A percentile compares a stretch with the other conserved stretches of the same genome.
phyloP scores from a whole-genome alignment of 2,797 vertebrate species.

The Chiloscyllium punctatum region DNA sequence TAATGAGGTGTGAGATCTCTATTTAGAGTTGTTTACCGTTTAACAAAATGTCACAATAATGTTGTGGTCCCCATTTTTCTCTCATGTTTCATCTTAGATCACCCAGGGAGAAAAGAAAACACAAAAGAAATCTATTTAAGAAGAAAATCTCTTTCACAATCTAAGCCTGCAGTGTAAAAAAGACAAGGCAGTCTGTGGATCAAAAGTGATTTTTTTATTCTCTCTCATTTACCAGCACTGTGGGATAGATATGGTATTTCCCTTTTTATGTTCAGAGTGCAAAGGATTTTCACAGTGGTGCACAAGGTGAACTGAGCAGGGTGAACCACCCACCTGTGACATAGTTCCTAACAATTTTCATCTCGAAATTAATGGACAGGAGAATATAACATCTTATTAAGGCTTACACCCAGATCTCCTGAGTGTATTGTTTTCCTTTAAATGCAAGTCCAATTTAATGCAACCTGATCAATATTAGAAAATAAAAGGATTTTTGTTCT shows the following conservation, averaged over 20 bases:
- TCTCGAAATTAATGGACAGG: neutral
- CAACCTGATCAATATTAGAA: neutral
- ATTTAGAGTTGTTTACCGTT: neutral
- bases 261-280: neutral
- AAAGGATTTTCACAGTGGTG: neutral
- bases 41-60: neutral
- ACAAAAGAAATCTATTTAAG: neutral
- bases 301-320: neutral
- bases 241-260: neutral
- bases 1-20: constrained; percentile 11
- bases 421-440: neutral
- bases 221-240: neutral
- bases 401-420: neutral
- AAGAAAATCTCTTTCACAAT: neutral
- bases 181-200: neutral
- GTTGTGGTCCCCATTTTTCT: neutral
- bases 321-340: neutral
- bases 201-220: neutral
- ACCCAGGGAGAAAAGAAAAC: neutral
- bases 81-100: neutral
- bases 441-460: neutral
- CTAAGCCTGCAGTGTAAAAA: neutral
- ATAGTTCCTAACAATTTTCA: neutral
- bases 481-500: too few relatives aligned
- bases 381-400: neutral